Base-by-base conservation (phyloP, 1,140 invertebrate species). In the Papilio aristodemus region DNA sequence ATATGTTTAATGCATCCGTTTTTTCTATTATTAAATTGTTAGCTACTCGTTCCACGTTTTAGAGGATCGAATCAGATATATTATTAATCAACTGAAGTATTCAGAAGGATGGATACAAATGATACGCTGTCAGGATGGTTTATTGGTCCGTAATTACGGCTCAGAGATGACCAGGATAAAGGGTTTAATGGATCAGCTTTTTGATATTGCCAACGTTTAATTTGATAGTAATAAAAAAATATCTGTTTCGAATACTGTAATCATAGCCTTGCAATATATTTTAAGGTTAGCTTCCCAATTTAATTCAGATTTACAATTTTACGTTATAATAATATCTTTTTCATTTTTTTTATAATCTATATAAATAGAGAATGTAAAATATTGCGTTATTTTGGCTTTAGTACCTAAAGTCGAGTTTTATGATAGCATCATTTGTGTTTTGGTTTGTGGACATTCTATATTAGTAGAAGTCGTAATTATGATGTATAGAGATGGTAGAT, bases 71-170 rank as follows among this genome's bases (percentile, higher is more conserved):
- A 63, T 63, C 60, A 63, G 41, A 63, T 60, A 25, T 63, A 11
- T 22, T 36, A 62, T 63, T 63, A 63, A 64, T 25, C n/a, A 7
- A 38, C 37, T 54, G 37, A 25, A 64, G 17, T 32, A 66, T 66
- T 66, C 62, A 41, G 62, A 43, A 66, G 62, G 62, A 66, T 46
- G 62, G 11, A 27, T 32, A 32, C n/a, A 66, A 66, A 66, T 66
- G 63, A 66, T 66, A 66, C 43, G 63, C 63, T 66, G 63, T 66
- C 63, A 66, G 43, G 50, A 66, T 66, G 60, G 37, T 63, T 64
- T 64, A 64, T 64, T 46, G 62, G 39, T 46, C 41, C 39, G n/a
- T 64, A 64, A 64, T 64, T 46, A 64, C 39, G 63, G 41, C 14
- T 66, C 27, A 36, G 41, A 17, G 17, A 37, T 50, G 27, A 8